phyloP scores from a whole-genome alignment of 2,797 vertebrate species.

The Odontamblyopus lacepedii region DNA sequence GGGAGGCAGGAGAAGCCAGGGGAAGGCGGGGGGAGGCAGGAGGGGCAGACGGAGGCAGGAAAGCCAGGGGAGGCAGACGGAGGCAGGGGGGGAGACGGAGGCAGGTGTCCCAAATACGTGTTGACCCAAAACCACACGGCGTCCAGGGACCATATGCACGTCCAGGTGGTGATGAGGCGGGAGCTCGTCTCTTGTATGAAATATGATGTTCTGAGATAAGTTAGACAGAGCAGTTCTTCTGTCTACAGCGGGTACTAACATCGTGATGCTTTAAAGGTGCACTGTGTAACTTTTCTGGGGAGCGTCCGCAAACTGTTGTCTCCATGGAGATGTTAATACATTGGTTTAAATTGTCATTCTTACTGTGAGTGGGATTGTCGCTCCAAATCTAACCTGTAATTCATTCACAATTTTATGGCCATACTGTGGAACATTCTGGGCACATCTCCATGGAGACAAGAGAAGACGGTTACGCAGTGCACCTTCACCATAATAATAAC shows the following conservation, averaged over 20 bases:
- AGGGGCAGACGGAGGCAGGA: too few relatives aligned
- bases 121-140: slow-evolving; percentile 64
- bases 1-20: slow-evolving; percentile 19
- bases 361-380: too few relatives aligned
- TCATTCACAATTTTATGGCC: too few relatives aligned
- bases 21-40: slow-evolving; percentile 18
- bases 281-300: neutral
- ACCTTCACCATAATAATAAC: neutral
- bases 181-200: slow-evolving; percentile 5
- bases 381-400: too few relatives aligned
- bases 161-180: slow-evolving; percentile 39
- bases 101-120: slow-evolving; percentile 62
- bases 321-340: too few relatives aligned
- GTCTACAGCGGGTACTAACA: neutral
- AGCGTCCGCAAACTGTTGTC: neutral
- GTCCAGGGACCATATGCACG: slow-evolving; percentile 47
- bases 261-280: neutral
- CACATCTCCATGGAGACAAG: neutral
- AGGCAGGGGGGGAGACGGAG: slow-evolving; percentile 20
- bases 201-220: slow-evolving; percentile 8
- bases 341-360: neutral
- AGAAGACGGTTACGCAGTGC: neutral
- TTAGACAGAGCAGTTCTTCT: neutral
- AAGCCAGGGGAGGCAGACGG: too few relatives aligned
- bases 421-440: neutral